Conservation (phyloP, 64 coral and sea anemone genomes). For the Stylophora pistillata region DNA sequence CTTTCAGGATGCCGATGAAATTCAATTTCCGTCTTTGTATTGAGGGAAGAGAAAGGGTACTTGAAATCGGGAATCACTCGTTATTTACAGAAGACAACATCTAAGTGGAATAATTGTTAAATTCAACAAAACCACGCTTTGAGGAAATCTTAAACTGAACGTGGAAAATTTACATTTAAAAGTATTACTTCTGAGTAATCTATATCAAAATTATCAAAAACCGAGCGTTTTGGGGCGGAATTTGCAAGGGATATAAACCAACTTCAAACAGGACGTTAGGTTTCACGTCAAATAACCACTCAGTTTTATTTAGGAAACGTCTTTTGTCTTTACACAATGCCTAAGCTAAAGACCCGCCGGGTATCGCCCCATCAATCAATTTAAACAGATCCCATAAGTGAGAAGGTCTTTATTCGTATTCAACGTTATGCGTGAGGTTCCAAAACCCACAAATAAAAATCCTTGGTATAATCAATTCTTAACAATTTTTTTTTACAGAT, state of each 20-base stretch:
- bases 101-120: not conserved
- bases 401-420: not conserved
- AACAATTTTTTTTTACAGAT: not conserved
- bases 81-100: constrained; percentile 1
- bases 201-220: not conserved
- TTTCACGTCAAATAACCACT: not conserved
- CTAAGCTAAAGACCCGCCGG: not conserved
- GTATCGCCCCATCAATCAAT: constrained; percentile 9
- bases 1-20: not conserved
- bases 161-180: no score
- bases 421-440: not conserved
- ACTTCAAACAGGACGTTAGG: not conserved
- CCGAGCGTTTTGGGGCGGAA: not conserved
- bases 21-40: constrained; percentile 20
- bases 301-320: constrained; percentile 10
- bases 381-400: not conserved
- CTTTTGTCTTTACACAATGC: constrained; percentile 2
- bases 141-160: not conserved
- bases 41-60: not conserved
- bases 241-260: not conserved
- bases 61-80: not conserved
- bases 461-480: not conserved
- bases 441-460: not conserved
- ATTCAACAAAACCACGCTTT: not conserved
- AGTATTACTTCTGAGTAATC: no score